A percentile compares a stretch with the other conserved stretches of the same genome.
Evolutionary conservation across 1,140 invertebrate genomes (phyloP).

Genomic region (Habropoda laboriosa): DNA sequence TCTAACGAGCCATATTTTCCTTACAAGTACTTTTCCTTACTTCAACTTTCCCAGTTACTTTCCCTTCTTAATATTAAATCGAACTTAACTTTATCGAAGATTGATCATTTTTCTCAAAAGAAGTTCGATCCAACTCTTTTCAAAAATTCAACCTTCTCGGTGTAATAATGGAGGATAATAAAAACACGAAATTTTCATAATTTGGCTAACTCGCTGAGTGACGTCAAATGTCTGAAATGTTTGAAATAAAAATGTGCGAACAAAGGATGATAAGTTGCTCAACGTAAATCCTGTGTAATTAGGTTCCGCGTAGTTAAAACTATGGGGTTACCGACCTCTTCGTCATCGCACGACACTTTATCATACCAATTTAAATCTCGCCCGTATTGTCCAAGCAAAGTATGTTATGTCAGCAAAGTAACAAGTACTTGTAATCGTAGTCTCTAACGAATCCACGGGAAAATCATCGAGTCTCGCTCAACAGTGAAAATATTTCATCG

Average conservation of each 20-base stretch:
- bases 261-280: conserved; percentile 30
- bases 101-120: too few relatives aligned
- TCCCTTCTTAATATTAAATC: too few relatives aligned
- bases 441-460: neutral
- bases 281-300: neutral
- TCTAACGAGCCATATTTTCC: neutral
- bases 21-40: too few relatives aligned
- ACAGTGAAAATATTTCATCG: neutral
- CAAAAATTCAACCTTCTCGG: too few relatives aligned
- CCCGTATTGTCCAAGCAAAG: neutral
- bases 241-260: neutral
- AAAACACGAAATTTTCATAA: too few relatives aligned
- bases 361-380: conserved; percentile 27
- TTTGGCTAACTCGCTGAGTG: too few relatives aligned
- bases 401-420: conserved; percentile 20
- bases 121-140: too few relatives aligned
- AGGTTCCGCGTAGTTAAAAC: neutral
- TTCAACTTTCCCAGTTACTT: neutral
- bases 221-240: too few relatives aligned
- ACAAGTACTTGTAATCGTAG: neutral
- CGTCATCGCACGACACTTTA: conserved; percentile 6
- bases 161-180: too few relatives aligned
- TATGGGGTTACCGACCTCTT: neutral
- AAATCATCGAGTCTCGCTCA: neutral
- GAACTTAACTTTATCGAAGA: neutral